Base-by-base conservation (phyloP, 1,140 invertebrate species). In the Ditylenchus dipsaci region DNA sequence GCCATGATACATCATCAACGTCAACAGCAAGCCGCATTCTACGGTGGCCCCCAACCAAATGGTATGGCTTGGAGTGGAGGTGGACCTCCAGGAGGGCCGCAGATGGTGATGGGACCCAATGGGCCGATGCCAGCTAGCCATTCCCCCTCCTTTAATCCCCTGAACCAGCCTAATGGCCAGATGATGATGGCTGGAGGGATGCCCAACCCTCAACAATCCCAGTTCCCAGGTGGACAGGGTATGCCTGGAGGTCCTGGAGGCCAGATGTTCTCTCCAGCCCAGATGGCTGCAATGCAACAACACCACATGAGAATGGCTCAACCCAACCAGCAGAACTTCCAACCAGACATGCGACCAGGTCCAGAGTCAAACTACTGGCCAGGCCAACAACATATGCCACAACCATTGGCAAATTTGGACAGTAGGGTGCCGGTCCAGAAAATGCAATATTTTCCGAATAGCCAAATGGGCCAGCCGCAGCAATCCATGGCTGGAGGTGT, bases 361-460 rank as follows among this genome's bases (percentile, higher is more conserved):
- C 47, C 47, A 21, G 68, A 60, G 68, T 65, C 68, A 19, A 11
- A 9, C 27, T 15, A 38, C 26, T 38, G 56, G 19, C 30, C 23
- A 17, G 21, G 9, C 26, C 33, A 57, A 26, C 65, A 69, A 9
- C 21, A 23, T 17, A 68, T 68, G 67, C 68, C 68, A 1, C 68
- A 69, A 29, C 30, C 68, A 29, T 43, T 69, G 21, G 42, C 68
- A 7, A 69, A 69, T 62, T 57, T 69, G 1, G 68, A 69, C 42
- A 19, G 42, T 8, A 69, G 68, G 0, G 68, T 69, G 21, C 68
- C 68, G 1, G 68, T 27, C 21, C 65, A 69, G 29, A 69, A 69
- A 27, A 69, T 69, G 65, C 29, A 69, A 11, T 69, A 69, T 26
- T 69, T 65, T 21, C n/a, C 53, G 3, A 69, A 69, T 38, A 49